Conservation (phyloP, 2,113 vertebrate genomes). For the Daubentonia madagascariensis region DNA sequence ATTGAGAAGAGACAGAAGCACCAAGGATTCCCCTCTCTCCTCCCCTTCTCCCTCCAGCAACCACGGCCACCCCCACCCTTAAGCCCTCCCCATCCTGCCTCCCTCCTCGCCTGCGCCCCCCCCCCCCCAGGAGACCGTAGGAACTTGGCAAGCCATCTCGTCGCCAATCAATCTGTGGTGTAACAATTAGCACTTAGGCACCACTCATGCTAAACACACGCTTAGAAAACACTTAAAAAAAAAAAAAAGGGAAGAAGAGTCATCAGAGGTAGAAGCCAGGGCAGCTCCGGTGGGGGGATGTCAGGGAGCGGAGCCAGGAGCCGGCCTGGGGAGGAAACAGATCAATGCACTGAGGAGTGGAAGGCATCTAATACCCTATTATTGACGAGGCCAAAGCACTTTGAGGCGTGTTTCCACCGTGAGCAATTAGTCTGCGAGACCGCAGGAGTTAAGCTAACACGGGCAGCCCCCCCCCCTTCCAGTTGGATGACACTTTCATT, state of each 20-base stretch:
- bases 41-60: slow-evolving; percentile 29
- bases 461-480: slow-evolving; percentile 60
- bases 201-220: slow-evolving; percentile 84
- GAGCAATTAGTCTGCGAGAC: slow-evolving; percentile 84
- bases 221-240: slow-evolving; percentile 84
- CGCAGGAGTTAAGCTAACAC: slow-evolving; percentile 78
- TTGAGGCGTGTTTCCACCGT: slow-evolving; percentile 85
- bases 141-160: slow-evolving; percentile 87
- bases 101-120: slow-evolving; percentile 46
- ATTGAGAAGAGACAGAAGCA: slow-evolving; percentile 68
- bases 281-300: background rate
- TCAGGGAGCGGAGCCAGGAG: slow-evolving; percentile 61
- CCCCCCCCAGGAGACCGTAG: slow-evolving; percentile 73
- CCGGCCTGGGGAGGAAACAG: slow-evolving; percentile 81
- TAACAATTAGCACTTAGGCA: slow-evolving; percentile 91
- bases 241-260: slow-evolving; percentile 40
- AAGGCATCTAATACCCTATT: slow-evolving; percentile 86
- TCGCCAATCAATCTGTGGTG: slow-evolving; percentile 91
- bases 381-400: slow-evolving; percentile 90
- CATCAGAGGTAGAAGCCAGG: slow-evolving; percentile 72
- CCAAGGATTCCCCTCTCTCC: slow-evolving; percentile 80
- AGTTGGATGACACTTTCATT: slow-evolving; percentile 84
- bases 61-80: background rate
- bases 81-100: slow-evolving; percentile 45
- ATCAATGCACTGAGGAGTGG: slow-evolving; percentile 87